Base-by-base conservation (phyloP, 2,797 vertebrate species). In the Acipenser oxyrinchus region DNA sequence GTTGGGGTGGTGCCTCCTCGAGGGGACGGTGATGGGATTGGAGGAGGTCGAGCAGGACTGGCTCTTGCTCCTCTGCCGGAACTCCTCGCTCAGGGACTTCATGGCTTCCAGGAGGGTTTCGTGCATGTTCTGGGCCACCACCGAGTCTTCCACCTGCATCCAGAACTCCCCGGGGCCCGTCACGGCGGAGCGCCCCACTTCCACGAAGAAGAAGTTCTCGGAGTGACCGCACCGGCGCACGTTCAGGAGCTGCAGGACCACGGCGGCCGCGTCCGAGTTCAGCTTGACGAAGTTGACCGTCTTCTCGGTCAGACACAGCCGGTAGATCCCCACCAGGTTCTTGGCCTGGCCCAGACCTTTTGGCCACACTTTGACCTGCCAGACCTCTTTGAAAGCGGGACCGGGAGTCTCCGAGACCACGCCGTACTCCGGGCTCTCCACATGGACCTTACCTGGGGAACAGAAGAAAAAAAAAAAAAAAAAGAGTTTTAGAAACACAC, bases 111-210 rank as follows among this genome's bases (percentile, higher is more conserved):
- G 74, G 65, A 93, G 81, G 18, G 90, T 92, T 77, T 93, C 92
- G n/a, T 93, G 92, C 92, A 93, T 93, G 83, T 93, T 92, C 79
- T 93, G 92, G 50, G 92, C 92, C 7, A 93, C 89, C 66, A 88
- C 87, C 0, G 86, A 87, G 75, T 90, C 88, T 61, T 92, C 88
- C 71, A 89, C 89, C 82, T 90, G 89, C 87, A 91, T 93, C 89
- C 89, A 90, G 78, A 91, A 86, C 72, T 90, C 88, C 68, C 90
- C 88, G 0, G 88, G 88, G 8, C 87, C 88, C 0, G 86, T 93
- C 61, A 90, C 88, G 0, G 88, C 91, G 0, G 86, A 94, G 18
- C 86, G 86, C 8, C 93, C 87, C 51, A 94, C 92, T 77, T 94
- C 93, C n/a, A 93, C 87, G 5, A 94, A 94, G 74, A 94, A 94